Evolutionary conservation across 2,888 invertebrate genomes (phyloP).

Genomic region (Ochropleura leucogaster): DNA sequence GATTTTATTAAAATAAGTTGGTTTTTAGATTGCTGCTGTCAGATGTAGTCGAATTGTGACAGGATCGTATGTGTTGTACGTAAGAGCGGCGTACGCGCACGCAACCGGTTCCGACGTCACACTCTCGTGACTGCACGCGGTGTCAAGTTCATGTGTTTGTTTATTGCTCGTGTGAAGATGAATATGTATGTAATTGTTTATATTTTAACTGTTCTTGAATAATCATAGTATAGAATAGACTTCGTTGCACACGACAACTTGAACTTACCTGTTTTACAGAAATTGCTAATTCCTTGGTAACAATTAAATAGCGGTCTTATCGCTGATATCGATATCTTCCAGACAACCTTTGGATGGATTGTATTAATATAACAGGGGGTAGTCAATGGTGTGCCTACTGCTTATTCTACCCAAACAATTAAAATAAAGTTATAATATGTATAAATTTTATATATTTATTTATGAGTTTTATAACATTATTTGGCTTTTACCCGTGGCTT

Average conservation of each 20-base stretch:
- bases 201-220: conserved; percentile 16
- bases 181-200: conserved; percentile 15
- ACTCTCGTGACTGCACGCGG: conserved; percentile 40
- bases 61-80: conserved; percentile 20
- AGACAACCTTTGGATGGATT: too few species aligned
- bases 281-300: too few species aligned
- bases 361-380: too few species aligned
- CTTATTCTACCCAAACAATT: too few species aligned
- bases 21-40: neutral
- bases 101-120: conserved; percentile 65
- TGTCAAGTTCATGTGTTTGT: conserved; percentile 63
- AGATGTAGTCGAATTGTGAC: neutral
- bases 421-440: too few species aligned
- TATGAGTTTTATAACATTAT: too few species aligned
- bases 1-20: rapidly evolving
- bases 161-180: conserved; percentile 28
- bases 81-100: conserved; percentile 45
- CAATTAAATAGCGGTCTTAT: too few species aligned
- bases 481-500: neutral
- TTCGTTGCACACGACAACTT: too few species aligned
- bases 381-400: too few species aligned
- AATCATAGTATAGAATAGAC: neutral
- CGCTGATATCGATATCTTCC: too few species aligned
- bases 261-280: too few species aligned
- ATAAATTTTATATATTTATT: too few species aligned